Evolutionary conservation across 1,140 invertebrate species (phyloP), one percentile per base, ranked within the genome.

Genomic region (Andrena cerasifolii): DNA sequence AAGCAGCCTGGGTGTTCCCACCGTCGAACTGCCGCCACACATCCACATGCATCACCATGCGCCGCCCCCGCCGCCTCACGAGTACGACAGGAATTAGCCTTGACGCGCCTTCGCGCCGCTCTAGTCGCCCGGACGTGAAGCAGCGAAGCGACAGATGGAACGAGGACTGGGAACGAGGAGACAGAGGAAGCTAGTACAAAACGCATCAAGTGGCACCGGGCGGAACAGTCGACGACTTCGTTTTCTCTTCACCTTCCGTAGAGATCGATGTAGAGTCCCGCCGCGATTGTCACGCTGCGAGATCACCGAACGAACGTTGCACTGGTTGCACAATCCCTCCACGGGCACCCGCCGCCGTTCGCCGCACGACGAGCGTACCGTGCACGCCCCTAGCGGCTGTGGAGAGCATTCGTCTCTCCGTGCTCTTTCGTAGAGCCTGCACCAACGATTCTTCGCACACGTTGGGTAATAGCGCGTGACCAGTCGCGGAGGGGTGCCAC

Each of bases 11-110:
- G 90, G 90, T 82, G 88, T 89, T 78, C 82, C 91, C 47, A 75
- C 80, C 18, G 89, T 89, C 78, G 93, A 93, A 86, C 76, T 92
- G 82, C 90, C 92, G 65, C 89, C 91, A 70, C 91, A 92, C 79
- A 87, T 93, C 81, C 93, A 93, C 73, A 88, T 90, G 82, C 92
- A 93, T 83, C 91, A 91, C 86, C 90, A 91, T 63, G 79, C 87
- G 66, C 70, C 84, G 47, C 68, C 85, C 10, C 78, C 88, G 87
- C 51, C 79, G 51, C 45, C 81, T 1, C 89, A 88, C 73, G 90
- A 91, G 47, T 92, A 91, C 77, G 91, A 92, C 80, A 89, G 87
- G 18, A 84, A 80, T 56, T 84, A 84, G 47, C 49, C 45, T 16
- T n/a, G n/a, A 43, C 16, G 0, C 14, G 7, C 40, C 26, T 65